phyloP scores from a whole-genome alignment of 1,140 invertebrate genomes.

The Halotydeus destructor region DNA sequence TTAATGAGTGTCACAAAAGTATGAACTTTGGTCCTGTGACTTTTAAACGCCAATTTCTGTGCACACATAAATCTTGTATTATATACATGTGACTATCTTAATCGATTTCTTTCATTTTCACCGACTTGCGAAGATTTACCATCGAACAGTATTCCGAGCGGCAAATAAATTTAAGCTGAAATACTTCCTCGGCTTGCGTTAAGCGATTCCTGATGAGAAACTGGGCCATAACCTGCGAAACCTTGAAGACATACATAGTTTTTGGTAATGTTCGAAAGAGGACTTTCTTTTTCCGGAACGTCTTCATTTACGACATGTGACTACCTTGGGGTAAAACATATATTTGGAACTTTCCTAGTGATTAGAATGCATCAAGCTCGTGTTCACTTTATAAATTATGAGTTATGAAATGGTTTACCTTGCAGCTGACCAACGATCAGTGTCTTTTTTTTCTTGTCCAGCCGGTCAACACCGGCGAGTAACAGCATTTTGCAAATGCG shows the following conservation, averaged over 20 bases:
- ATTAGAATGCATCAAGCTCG: constrained; percentile 9
- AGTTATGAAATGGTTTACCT: constrained; percentile 31
- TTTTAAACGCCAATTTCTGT: too few relatives aligned
- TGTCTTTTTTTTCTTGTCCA: constrained; percentile 83
- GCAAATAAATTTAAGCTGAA: constrained; percentile 9
- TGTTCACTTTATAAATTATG: neutral
- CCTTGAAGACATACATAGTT: constrained; percentile 17
- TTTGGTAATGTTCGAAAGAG: neutral
- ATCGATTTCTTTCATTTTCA: constrained; percentile 68
- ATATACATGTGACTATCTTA: constrained; percentile 33
- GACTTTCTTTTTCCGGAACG: constrained; percentile 59
- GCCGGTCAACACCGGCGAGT: constrained; percentile 72
- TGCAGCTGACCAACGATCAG: constrained; percentile 98
- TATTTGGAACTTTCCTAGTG: constrained; percentile 92
- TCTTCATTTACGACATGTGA: constrained; percentile 97
- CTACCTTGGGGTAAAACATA: constrained; percentile 83
- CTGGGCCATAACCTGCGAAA: constrained; percentile 61
- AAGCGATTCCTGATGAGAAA: constrained; percentile 54
- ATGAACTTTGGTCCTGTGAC: too few relatives aligned
- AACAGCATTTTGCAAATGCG: constrained; percentile 49
- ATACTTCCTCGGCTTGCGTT: neutral
- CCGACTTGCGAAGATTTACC: constrained; percentile 66
- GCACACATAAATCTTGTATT: constrained; percentile 1
- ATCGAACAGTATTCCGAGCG: constrained; percentile 34
- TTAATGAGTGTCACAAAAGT: too few relatives aligned